These are phyloP conservation scores for Itoplectis maculator DNA, from an alignment of 2,888 invertebrate genomes.

Conservation along the genomic window DNA sequence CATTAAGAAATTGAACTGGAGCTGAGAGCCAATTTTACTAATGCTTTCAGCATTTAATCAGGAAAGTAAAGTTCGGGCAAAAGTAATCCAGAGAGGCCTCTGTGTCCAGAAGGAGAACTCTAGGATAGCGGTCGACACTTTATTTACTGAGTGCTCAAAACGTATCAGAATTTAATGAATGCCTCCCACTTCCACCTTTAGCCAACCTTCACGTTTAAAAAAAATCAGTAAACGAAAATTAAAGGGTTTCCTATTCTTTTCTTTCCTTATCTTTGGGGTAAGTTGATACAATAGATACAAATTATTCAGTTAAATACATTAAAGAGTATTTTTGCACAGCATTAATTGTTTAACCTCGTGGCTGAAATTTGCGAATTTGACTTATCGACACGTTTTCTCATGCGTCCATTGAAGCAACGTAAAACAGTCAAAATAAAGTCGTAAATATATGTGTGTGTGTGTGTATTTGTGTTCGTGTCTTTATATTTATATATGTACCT, in stretches of 20 bases:
- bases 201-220: background rate
- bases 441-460: too few species aligned
- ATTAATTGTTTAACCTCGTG: slow-evolving; percentile 27
- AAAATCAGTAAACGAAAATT: slow-evolving; percentile 2
- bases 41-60: slow-evolving; percentile 43
- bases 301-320: background rate
- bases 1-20: background rate
- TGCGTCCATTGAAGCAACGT: slow-evolving; percentile 55
- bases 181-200: slow-evolving; percentile 3
- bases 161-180: slow-evolving; percentile 80
- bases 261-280: too few species aligned
- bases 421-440: slow-evolving; percentile 45
- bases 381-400: slow-evolving; percentile 41
- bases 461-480: background rate
- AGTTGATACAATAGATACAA: background rate
- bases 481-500: background rate
- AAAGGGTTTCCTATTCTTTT: too few species aligned
- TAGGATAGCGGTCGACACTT: slow-evolving; percentile 58
- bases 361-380: slow-evolving; percentile 38
- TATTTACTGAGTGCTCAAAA: slow-evolving; percentile 78
- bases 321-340: background rate
- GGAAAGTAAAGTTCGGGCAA: slow-evolving; percentile 1
- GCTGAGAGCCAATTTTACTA: slow-evolving; percentile 15
- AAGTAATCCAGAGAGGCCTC: slow-evolving; percentile 23
- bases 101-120: background rate